These are phyloP conservation scores for Heterotilapia buettikoferi DNA, from an alignment of 2,113 vertebrate genomes.

Conservation along the genomic window DNA sequence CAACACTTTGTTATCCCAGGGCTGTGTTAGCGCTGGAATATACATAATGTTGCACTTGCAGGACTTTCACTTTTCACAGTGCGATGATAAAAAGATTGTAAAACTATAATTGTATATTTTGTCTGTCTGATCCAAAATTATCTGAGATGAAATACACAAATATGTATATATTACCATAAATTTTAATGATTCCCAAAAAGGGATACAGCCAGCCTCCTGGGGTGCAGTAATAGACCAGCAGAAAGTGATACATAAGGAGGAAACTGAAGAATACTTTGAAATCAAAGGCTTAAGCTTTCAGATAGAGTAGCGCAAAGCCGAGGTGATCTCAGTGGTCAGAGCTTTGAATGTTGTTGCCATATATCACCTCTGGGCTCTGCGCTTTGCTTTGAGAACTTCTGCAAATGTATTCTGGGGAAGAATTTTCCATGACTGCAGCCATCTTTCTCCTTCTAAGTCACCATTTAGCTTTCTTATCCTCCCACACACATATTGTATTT, in stretches of 20 bases:
- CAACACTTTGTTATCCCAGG: background rate
- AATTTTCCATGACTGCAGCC: constrained; percentile 44
- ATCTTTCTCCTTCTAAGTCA: background rate
- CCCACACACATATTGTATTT: background rate
- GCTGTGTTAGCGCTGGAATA: background rate
- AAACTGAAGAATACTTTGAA: background rate
- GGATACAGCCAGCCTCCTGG: background rate
- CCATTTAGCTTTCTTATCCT: constrained; percentile 1
- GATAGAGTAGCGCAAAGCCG: no score
- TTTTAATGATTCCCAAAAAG: background rate
- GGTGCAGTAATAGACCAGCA: background rate
- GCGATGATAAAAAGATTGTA: background rate
- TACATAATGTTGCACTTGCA: background rate
- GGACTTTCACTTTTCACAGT: background rate
- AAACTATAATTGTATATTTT: background rate
- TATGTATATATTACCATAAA: background rate
- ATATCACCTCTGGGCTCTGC: constrained; percentile 45
- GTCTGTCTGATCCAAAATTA: background rate
- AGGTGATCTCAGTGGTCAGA: constrained; percentile 15
- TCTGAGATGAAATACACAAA: background rate
- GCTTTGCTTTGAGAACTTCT: constrained; percentile 14
- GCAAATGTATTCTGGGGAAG: constrained; percentile 33
- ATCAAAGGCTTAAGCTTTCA: background rate
- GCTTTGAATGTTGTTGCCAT: constrained; percentile 38
- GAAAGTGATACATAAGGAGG: background rate